Percentiles rank a stretch among this genome's conserved stretches.
phyloP scores from a whole-genome alignment of 2,797 vertebrate genomes.

The Cyprinodon diabolis region DNA sequence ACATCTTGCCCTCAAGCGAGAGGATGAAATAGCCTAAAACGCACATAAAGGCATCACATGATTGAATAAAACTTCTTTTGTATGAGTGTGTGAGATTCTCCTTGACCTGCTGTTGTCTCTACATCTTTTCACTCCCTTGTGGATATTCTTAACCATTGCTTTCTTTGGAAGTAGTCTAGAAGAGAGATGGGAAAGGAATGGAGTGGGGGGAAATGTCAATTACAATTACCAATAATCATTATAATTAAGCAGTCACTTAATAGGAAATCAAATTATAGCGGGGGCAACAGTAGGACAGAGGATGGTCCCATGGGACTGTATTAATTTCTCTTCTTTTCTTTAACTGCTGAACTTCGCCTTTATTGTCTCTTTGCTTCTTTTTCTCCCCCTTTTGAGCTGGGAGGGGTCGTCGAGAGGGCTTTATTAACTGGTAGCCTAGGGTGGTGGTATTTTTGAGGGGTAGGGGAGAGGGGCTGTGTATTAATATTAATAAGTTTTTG shows the following conservation, averaged over 20 bases:
- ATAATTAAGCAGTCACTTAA: slow-evolving; percentile 86
- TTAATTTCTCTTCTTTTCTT: slow-evolving; percentile 79
- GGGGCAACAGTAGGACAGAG: slow-evolving; percentile 69
- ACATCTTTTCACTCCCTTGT: not conserved
- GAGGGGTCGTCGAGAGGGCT: slow-evolving; percentile 74
- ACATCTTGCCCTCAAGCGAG: slow-evolving; percentile 70
- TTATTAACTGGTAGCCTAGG: slow-evolving; percentile 82
- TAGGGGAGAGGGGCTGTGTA: slow-evolving; percentile 49
- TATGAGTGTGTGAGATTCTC: not conserved
- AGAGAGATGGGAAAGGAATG: slow-evolving; percentile 23
- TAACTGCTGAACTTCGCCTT: slow-evolving; percentile 73
- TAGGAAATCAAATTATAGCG: slow-evolving; percentile 84
- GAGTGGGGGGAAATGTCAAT: slow-evolving; percentile 64
- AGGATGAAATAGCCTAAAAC: slow-evolving; percentile 40
- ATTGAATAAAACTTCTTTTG: slow-evolving; percentile 60
- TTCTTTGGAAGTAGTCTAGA: slow-evolving; percentile 28
- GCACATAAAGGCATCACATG: slow-evolving; percentile 46
- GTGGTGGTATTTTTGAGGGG: slow-evolving; percentile 62
- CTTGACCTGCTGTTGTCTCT: slow-evolving; percentile 6
- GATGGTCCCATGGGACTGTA: slow-evolving; percentile 73
- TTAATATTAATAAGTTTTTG: slow-evolving; percentile 77
- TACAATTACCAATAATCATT: slow-evolving; percentile 84
- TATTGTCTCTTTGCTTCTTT: slow-evolving; percentile 59
- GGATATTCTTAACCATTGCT: slow-evolving; percentile 9
- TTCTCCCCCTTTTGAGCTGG: slow-evolving; percentile 22